Evolutionary conservation across 2,797 vertebrate species (phyloP).

Genomic region (Sebastes paucispinis): DNA sequence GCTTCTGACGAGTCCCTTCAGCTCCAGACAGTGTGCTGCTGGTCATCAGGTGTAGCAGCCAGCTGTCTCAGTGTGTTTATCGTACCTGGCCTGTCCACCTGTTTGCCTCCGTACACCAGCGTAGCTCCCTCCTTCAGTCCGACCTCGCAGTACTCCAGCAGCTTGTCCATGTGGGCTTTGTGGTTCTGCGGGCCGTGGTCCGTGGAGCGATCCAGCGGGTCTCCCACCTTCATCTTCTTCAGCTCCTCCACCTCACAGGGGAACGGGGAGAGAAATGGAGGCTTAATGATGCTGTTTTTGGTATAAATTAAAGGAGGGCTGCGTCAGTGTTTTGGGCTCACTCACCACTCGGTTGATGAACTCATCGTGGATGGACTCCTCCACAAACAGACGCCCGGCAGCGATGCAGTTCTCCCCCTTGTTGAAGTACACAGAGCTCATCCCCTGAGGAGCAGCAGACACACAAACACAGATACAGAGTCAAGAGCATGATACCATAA

Average conservation of each 20-base stretch:
- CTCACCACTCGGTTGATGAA: constrained; percentile 93
- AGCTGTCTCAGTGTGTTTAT: not conserved
- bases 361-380: constrained; percentile 94
- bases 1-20: not conserved
- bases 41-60: no score
- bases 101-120: constrained; percentile 88
- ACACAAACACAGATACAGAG: not conserved
- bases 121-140: constrained; percentile 95
- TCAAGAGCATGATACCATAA: not conserved
- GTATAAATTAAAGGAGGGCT: not conserved
- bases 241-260: constrained; percentile 90
- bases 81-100: constrained; percentile 89
- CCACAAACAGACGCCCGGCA: constrained; percentile 95
- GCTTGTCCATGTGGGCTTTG: constrained; percentile 94
- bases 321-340: not conserved
- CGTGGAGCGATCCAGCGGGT: constrained; percentile 94
- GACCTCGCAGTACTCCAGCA: constrained; percentile 92
- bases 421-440: constrained; percentile 97
- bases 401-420: constrained; percentile 99
- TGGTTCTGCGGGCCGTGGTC: constrained; percentile 98
- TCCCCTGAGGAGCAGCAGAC: constrained; percentile 83
- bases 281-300: not conserved
- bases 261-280: not conserved
- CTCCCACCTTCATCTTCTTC: constrained; percentile 97
- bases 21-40: rapidly evolving